phyloP scores from a whole-genome alignment of 2,797 vertebrate genomes.

The Poliocrania exsul region DNA sequence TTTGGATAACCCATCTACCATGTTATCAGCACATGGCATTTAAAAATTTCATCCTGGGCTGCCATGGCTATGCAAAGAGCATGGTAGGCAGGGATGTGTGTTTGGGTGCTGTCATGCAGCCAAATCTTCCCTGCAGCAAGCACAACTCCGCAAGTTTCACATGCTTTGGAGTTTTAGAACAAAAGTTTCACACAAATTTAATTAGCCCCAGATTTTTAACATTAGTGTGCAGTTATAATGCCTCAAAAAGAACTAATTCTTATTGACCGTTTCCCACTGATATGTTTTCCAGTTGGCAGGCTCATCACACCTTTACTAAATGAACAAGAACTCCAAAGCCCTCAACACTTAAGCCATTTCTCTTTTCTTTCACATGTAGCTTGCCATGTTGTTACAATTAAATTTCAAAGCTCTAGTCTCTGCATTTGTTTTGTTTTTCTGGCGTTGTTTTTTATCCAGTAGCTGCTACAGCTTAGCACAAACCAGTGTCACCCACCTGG shows the following conservation, averaged over 20 bases:
- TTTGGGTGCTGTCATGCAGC: not conserved
- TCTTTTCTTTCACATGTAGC: not conserved
- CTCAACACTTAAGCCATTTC: not conserved
- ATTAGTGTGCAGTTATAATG: not conserved
- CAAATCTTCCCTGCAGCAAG: constrained; percentile 1
- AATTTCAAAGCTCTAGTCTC: not conserved
- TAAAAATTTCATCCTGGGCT: not conserved
- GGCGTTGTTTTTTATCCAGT: not conserved
- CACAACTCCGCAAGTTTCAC: not conserved
- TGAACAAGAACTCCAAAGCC: not conserved
- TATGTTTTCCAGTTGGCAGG: not conserved
- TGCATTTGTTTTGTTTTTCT: constrained; percentile 9
- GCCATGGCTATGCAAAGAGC: fast-evolving
- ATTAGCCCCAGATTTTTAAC: constrained; percentile 39
- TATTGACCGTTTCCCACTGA: not conserved
- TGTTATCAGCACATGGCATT: not conserved
- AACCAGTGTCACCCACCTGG: not conserved
- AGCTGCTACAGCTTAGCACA: not conserved
- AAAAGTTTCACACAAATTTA: constrained; percentile 40
- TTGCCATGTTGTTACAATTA: not conserved
- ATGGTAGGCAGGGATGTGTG: not conserved
- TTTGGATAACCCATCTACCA: not conserved
- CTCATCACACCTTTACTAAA: constrained; percentile 8
- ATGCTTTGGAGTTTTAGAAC: constrained; percentile 23
- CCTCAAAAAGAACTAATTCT: not conserved